Evolutionary conservation across 2,113 vertebrate genomes (phyloP), one percentile per base, ranked within the genome.

Genomic region (Vimba vimba): DNA sequence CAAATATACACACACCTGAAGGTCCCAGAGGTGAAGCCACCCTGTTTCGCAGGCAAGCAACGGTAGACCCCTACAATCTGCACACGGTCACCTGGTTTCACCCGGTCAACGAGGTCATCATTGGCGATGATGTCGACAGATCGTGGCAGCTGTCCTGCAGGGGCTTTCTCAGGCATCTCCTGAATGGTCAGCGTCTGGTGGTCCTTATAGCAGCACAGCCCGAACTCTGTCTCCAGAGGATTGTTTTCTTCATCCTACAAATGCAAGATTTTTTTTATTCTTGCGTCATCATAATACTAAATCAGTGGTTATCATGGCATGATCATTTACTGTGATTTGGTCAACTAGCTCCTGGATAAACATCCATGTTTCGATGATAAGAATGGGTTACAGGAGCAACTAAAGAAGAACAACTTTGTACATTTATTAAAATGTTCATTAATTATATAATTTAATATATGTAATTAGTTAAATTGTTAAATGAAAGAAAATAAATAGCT

Each of bases 181-280:
- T 93, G 93, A 57, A 93, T 88, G 57, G 90, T 94, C 45, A 94
- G 60, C 2, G 91, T 92, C 84, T 93, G 92, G 77, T 94, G 92
- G 81, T 92, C 92, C 77, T 89, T 92, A 87, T 92, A 91, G 52
- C 85, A 87, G 64, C 91, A 92, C 21, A 94, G 87, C 5, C 93
- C 93, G 86, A 90, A 94, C 90, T 93, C 93, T 0, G 93, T 93
- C 88, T 94, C 93, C 36, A 94, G 85, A 10, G 93, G 92, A 87
- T 94, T 94, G 82, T 93, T 93, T 79, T 93, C 93, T 80, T 94
- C 93, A 86, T 94, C 93, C 93, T 94, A 62, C 6, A 85, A 19
- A 45, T 27, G 25, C 11, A 68, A n/a, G 21, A 73, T n/a, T 13
- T 12, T 36, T 69, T 36, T 1, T 10, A 11, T 71, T 71, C 19